Conservation (phyloP, 1,140 invertebrate genomes). For the Aporrectodea caliginosa region DNA sequence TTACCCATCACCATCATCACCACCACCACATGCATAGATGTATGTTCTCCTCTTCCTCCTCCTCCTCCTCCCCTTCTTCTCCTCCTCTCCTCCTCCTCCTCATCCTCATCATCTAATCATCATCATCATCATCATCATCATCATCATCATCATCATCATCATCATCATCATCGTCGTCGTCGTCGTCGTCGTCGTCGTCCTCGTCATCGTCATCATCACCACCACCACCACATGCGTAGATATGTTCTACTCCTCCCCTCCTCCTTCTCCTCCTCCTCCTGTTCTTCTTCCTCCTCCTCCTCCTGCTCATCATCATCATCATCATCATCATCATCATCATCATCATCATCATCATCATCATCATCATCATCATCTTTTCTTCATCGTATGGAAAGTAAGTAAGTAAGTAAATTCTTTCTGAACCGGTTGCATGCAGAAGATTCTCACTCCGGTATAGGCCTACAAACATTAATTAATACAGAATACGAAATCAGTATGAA, state of each 20-base stretch:
- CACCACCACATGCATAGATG: no score
- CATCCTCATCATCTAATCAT: neutral
- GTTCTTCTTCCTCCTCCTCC: neutral
- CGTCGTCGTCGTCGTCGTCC: neutral
- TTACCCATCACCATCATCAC: no score
- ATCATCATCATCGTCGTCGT: neutral
- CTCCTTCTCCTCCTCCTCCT: neutral
- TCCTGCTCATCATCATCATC: neutral
- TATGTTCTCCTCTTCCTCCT: neutral
- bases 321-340: conserved; percentile 3
- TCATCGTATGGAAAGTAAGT: neutral
- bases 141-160: no score
- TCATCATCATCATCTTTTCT: neutral
- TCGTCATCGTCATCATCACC: neutral
- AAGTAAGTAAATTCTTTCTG: no score
- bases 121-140: neutral
- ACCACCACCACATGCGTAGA: neutral
- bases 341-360: conserved; percentile 1
- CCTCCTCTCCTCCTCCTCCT: neutral
- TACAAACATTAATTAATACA: no score
- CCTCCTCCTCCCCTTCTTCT: neutral
- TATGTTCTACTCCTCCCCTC: no score
- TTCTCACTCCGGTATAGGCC: no score
- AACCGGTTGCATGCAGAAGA: no score
- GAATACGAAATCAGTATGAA: no score